These are phyloP conservation scores for Crocallis elinguaria DNA, from an alignment of 2,888 invertebrate genomes.

Conservation along the genomic window DNA sequence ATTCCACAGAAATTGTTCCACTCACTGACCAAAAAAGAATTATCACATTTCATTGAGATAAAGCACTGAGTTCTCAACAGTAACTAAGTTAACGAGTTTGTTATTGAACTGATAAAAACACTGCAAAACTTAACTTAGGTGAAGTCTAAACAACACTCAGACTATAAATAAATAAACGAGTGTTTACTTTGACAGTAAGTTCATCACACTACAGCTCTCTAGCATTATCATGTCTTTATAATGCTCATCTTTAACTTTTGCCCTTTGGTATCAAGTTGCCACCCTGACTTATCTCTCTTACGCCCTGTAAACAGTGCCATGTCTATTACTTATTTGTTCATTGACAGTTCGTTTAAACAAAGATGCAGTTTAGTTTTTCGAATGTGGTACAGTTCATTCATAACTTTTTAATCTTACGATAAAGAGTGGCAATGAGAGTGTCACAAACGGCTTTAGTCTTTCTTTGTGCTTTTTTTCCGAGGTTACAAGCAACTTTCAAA, in stretches of 20 bases:
- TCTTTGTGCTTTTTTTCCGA: background rate
- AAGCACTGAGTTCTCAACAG: background rate
- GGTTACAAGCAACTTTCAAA: too few relatives aligned
- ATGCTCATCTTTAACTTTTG: slow-evolving; percentile 74
- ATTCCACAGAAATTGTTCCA: background rate
- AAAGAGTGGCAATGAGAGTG: slow-evolving; percentile 4
- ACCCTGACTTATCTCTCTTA: slow-evolving; percentile 69
- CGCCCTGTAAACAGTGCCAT: slow-evolving; percentile 60
- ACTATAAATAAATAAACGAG: slow-evolving; percentile 52
- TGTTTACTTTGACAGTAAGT: slow-evolving; percentile 67
- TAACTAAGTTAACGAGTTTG: background rate
- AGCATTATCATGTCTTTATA: slow-evolving; percentile 57
- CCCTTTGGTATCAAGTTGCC: slow-evolving; percentile 73
- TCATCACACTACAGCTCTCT: slow-evolving; percentile 71
- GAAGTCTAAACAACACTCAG: slow-evolving; percentile 45
- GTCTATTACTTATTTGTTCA: slow-evolving; percentile 65
- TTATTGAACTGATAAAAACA: slow-evolving; percentile 9
- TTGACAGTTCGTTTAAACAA: slow-evolving; percentile 55
- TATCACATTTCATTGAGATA: too few relatives aligned
- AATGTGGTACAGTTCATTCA: slow-evolving; percentile 11
- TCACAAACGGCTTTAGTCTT: background rate
- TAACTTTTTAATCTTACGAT: slow-evolving; percentile 12
- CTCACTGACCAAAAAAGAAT: too few relatives aligned
- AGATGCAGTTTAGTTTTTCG: slow-evolving; percentile 48
- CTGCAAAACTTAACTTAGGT: slow-evolving; percentile 23